Conservation (phyloP, 2,113 vertebrate species). For the Puffinus mauretanicus region DNA sequence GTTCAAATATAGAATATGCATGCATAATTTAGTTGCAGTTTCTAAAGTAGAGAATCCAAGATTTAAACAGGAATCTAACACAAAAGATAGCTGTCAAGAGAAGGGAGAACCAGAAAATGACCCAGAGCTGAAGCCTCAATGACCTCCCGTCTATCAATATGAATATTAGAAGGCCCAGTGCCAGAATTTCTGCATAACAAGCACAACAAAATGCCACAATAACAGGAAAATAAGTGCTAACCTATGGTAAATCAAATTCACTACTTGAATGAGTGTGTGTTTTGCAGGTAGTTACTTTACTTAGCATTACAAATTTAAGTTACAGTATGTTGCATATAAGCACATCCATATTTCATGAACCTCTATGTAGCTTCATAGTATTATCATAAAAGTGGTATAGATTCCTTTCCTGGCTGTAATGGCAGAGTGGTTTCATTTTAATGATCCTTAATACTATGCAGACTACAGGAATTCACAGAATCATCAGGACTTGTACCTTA, state of each 20-base stretch:
- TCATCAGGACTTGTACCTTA: background rate
- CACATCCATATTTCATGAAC: conserved; percentile 68
- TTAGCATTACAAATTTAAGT: conserved; percentile 66
- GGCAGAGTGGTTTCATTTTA: conserved; percentile 58
- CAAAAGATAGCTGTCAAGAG: background rate
- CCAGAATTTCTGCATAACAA: background rate
- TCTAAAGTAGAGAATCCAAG: background rate
- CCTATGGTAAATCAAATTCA: conserved; percentile 24
- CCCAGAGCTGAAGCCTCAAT: background rate
- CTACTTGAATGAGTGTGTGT: background rate
- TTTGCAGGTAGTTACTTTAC: conserved; percentile 63
- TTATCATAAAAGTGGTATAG: conserved; percentile 62
- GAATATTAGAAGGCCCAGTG: background rate
- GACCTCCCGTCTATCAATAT: background rate
- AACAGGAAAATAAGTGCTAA: background rate
- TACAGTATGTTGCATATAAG: conserved; percentile 29
- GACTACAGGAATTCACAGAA: conserved; percentile 23
- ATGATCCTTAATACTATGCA: conserved; percentile 46
- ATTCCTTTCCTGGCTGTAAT: conserved; percentile 41
- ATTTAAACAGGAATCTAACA: background rate
- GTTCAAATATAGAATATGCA: background rate
- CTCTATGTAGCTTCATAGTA: conserved; percentile 22
- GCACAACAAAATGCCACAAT: background rate
- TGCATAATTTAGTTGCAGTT: background rate
- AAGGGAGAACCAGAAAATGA: background rate